Evolutionary conservation across 2,888 invertebrate species (phyloP).

Genomic region (Lycaena phlaeas): DNA sequence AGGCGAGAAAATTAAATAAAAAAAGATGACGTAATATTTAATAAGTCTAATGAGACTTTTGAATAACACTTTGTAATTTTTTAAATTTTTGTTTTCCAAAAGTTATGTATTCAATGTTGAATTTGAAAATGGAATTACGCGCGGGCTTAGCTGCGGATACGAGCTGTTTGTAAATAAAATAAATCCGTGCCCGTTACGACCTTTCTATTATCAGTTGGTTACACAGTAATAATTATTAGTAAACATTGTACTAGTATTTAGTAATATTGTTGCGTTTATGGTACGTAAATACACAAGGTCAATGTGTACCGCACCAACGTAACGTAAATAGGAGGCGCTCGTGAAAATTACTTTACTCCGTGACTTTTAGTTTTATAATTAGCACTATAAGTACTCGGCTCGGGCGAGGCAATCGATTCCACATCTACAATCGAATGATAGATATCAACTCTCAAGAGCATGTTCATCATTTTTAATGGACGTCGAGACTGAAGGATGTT

Average conservation of each 20-base stretch:
- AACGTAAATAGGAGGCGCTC: slow-evolving; percentile 4
- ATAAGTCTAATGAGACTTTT: too few relatives aligned
- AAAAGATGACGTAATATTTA: too few relatives aligned
- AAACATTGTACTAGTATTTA: slow-evolving; percentile 9
- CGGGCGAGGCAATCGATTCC: not conserved
- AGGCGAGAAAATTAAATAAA: too few relatives aligned
- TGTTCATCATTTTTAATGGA: slow-evolving; percentile 28
- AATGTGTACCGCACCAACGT: slow-evolving; percentile 8
- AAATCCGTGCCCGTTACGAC: slow-evolving; percentile 14
- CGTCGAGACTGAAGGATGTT: slow-evolving; percentile 38
- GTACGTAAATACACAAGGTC: slow-evolving; percentile 9
- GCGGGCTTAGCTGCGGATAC: not conserved
- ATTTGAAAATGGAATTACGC: too few relatives aligned
- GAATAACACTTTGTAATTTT: too few relatives aligned
- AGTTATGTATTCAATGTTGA: too few relatives aligned
- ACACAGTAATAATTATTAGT: slow-evolving; percentile 11
- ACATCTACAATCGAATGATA: slow-evolving; percentile 10
- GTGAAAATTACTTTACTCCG: not conserved
- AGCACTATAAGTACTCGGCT: not conserved
- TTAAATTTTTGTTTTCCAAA: too few relatives aligned
- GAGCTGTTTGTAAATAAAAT: slow-evolving; percentile 14
- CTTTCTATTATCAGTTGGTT: slow-evolving; percentile 14
- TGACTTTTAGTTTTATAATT: slow-evolving; percentile 9
- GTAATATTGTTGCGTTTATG: slow-evolving; percentile 8
- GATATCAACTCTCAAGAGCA: slow-evolving; percentile 18